Conservation (phyloP, 2,797 vertebrate genomes). For the Centropyge bicolor region DNA sequence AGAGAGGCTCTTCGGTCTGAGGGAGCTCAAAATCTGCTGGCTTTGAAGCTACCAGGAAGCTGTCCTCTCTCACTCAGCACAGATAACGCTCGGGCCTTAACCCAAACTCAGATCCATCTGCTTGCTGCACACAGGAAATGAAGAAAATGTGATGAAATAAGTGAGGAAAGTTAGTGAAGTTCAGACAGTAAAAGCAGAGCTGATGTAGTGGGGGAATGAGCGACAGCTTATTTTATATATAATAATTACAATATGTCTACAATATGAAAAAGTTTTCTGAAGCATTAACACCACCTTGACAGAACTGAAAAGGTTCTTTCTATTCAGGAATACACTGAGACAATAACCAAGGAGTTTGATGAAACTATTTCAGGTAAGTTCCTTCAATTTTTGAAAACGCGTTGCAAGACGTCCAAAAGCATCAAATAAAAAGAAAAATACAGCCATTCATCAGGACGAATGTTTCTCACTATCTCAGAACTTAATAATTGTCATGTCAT, state of each 20-base stretch:
- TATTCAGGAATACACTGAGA: neutral
- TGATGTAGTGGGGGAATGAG: conserved; percentile 6
- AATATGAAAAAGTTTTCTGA: neutral
- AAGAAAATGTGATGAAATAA: conserved; percentile 77
- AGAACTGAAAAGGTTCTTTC: neutral
- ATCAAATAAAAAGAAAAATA: neutral
- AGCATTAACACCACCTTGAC: neutral
- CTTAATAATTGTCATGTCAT: too few relatives aligned
- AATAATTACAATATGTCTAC: neutral
- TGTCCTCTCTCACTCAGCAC: conserved; percentile 55
- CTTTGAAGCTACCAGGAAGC: conserved; percentile 74
- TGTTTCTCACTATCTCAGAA: neutral
- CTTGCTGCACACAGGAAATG: conserved; percentile 78
- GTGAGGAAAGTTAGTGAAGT: conserved; percentile 56
- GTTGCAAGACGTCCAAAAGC: neutral
- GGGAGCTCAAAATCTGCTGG: conserved; percentile 59
- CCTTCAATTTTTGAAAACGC: neutral
- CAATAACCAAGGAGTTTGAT: neutral
- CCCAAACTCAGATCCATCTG: conserved; percentile 57
- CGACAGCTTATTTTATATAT: conserved; percentile 2
- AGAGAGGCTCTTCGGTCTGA: conserved; percentile 47
- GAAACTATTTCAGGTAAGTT: neutral
- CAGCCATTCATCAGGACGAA: neutral
- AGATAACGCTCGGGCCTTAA: conserved; percentile 67
- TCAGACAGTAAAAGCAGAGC: conserved; percentile 38